phyloP scores from a whole-genome alignment of 2,888 invertebrate species.

The Nephrotoma flavescens region DNA sequence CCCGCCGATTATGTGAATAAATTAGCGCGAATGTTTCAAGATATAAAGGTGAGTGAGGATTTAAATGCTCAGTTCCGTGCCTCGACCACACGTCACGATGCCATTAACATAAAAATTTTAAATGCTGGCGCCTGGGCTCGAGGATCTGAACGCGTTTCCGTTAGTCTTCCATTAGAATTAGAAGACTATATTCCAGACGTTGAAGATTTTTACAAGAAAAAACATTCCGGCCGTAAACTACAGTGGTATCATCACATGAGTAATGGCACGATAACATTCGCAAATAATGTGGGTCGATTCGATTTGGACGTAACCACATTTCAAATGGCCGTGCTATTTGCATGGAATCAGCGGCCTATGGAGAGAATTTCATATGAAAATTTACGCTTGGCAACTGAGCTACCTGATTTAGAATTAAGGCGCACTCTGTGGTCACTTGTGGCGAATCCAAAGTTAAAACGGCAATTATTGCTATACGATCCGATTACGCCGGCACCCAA shows the following conservation, averaged over 20 bases:
- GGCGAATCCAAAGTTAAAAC: conserved; percentile 89
- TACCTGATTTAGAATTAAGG: conserved; percentile 89
- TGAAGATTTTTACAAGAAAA: conserved; percentile 95
- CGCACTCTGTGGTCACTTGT: conserved; percentile 92
- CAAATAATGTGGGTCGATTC: conserved; percentile 81
- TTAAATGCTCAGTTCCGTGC: conserved; percentile 84
- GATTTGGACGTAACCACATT: conserved; percentile 98
- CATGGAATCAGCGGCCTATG: conserved; percentile 92
- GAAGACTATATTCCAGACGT: conserved; percentile 99
- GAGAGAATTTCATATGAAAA: conserved; percentile 96
- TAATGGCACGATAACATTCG: conserved; percentile 94
- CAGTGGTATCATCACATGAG: conserved; percentile 99
- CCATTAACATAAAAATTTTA: conserved; percentile 94
- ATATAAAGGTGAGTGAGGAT: conserved; percentile 95
- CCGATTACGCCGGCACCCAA: conserved; percentile 75
- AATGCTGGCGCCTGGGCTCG: conserved; percentile 97
- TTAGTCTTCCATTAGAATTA: conserved; percentile 89
- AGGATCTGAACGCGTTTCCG: conserved; percentile 86
- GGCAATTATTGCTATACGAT: conserved; percentile 73
- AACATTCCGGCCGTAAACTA: conserved; percentile 92
- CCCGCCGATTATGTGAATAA: conserved; percentile 99
- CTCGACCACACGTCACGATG: conserved; percentile 66
- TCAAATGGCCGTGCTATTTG: conserved; percentile 98
- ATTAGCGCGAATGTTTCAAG: conserved; percentile 94
- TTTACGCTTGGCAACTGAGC: conserved; percentile 86